Base-by-base conservation (phyloP, 2,888 invertebrate genomes). In the Allygus modestus region DNA sequence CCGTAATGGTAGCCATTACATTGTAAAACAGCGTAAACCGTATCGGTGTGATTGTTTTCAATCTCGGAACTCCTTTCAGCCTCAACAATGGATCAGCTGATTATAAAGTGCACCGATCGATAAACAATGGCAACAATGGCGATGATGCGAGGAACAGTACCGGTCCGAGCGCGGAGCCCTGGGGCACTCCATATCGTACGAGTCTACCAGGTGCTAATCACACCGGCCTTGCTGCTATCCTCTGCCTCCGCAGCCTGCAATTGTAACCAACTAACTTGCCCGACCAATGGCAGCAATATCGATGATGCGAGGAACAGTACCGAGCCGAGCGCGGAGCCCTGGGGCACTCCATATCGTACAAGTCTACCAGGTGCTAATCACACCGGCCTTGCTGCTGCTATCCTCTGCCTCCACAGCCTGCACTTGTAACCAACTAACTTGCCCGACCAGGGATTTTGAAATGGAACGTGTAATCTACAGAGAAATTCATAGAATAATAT, bases 1-100 rank as follows among this genome's bases (percentile, higher is more conserved):
- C 26, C 5, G 65, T 65, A 65, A 65, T 65, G 65, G 65, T 15
- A 2, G 11, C 20, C 65, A 31, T 65, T 65, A 65, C 65, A 65
- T 65, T 65, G 65, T 65, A 31, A 65, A 65, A 65, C 65, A 31
- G 5, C 26, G 65, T 31, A 65, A 73, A 73, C 77, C 46, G 77
- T 77, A 77, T 77, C 77, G 77, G 26, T 9, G 43, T 43, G 51
- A 77, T 77, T 77, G 77, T 77, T 41, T 77, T 77, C 77, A 77
- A 77, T 77, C 77, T 77, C 43, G 41, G 41, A 4, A 73, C 43
- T 73, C 73, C 37, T 73, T 73, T 73, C 37, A 43, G 37, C 41
- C 33, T 37, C 73, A 73, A 43, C 73, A 41, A 43, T 73, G 73
- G 43, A 43, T 73, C 73, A 73, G 73, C 73, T 73, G 73, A 73